phyloP scores from a whole-genome alignment of 2,113 vertebrate genomes.

The Herpailurus yagouaroundi region DNA sequence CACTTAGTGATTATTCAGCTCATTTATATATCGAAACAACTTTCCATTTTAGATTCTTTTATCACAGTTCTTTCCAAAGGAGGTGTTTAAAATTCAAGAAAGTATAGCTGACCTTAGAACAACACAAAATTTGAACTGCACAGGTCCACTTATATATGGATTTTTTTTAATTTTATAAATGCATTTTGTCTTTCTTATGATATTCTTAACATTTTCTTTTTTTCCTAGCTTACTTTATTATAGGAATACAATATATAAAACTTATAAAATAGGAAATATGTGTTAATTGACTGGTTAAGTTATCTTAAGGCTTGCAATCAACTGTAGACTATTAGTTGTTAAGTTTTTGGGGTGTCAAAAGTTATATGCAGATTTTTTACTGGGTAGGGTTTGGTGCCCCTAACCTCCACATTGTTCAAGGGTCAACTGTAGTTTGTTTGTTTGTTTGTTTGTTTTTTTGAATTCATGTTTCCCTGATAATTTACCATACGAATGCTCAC shows the following conservation, averaged over 20 bases:
- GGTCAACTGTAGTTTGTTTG: not conserved
- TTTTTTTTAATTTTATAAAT: not conserved
- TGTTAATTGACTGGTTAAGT: not conserved
- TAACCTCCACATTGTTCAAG: not conserved
- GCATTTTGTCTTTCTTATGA: not conserved
- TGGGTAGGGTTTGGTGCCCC: not conserved
- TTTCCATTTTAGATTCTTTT: not conserved
- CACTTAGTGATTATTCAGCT: not conserved
- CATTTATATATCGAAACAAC: not conserved
- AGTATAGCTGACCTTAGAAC: not conserved
- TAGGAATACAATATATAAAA: not conserved
- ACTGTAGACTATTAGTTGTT: not conserved
- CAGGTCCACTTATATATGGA: not conserved
- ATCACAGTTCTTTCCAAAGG: not conserved
- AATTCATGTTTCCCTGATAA: not conserved
- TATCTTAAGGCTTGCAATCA: not conserved
- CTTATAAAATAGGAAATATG: not conserved
- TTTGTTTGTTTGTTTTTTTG: no score
- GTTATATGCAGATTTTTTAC: not conserved
- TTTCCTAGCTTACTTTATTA: not conserved
- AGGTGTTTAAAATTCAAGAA: not conserved
- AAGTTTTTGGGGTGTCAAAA: not conserved
- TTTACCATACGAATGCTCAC: not conserved
- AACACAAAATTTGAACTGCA: not conserved
- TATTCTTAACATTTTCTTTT: not conserved